Evolutionary conservation across 2,797 vertebrate species (phyloP).

Genomic region (Chaunax sp.): DNA sequence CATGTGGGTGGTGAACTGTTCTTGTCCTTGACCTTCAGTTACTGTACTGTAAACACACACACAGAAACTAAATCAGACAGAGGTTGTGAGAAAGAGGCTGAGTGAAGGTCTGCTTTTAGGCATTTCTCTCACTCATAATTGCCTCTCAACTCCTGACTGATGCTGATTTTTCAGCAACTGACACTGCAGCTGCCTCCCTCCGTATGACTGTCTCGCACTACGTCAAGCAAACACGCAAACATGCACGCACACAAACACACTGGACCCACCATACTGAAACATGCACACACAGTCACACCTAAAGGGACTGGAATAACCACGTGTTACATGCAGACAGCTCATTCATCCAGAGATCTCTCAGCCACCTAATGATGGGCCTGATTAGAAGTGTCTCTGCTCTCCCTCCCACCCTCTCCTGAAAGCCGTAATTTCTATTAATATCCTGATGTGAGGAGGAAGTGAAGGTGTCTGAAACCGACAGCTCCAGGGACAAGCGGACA

Average conservation of each 20-base stretch:
- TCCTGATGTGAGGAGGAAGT: slow-evolving; percentile 42
- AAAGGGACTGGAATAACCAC: slow-evolving; percentile 17
- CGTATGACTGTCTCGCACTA: slow-evolving; percentile 15
- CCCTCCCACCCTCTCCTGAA: slow-evolving; percentile 17
- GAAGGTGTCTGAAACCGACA: slow-evolving; percentile 45
- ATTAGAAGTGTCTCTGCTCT: slow-evolving; percentile 31
- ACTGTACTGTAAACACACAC: not conserved
- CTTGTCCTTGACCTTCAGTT: not conserved
- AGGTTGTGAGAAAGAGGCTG: slow-evolving; percentile 4
- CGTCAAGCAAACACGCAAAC: not conserved
- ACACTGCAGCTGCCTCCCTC: slow-evolving; percentile 55
- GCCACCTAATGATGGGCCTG: slow-evolving; percentile 25
- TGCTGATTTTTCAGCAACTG: slow-evolving; percentile 49
- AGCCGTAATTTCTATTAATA: slow-evolving; percentile 63
- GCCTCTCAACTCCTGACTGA: slow-evolving; percentile 45
- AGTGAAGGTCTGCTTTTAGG: slow-evolving; percentile 22
- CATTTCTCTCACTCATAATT: slow-evolving; percentile 63
- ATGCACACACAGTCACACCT: not conserved
- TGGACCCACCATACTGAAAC: not conserved
- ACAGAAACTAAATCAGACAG: slow-evolving; percentile 4
- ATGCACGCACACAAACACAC: not conserved
- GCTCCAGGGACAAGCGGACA: slow-evolving; percentile 45
- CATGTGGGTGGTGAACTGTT: not conserved
- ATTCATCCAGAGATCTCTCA: slow-evolving; percentile 21
- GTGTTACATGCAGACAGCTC: slow-evolving; percentile 26